These are phyloP conservation scores for Pseudomugil tenellus DNA, from an alignment of 2,797 vertebrate genomes.

Conservation along the genomic window DNA sequence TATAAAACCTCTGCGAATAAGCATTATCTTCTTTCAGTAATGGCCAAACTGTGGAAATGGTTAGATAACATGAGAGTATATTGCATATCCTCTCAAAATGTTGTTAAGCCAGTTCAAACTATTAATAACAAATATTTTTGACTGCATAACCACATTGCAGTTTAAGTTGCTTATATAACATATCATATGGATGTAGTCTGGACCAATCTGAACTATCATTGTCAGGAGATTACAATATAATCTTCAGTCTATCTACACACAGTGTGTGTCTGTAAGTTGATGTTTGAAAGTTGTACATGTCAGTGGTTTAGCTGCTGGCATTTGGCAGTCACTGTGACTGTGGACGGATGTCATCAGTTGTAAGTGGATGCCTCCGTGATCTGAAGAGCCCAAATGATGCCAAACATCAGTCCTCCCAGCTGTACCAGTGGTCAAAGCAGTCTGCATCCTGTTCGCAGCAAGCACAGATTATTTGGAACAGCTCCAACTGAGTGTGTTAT, in stretches of 20 bases:
- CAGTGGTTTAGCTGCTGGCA: conserved; percentile 34
- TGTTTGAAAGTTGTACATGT: conserved; percentile 32
- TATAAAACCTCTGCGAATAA: neutral
- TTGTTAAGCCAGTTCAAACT: neutral
- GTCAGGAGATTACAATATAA: conserved; percentile 8
- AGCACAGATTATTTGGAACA: conserved; percentile 62
- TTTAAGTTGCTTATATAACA: conserved; percentile 6
- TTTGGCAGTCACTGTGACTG: conserved; percentile 28
- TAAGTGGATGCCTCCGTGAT: conserved; percentile 35
- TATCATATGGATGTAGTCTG: conserved; percentile 1
- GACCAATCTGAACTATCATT: neutral
- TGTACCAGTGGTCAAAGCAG: conserved; percentile 33
- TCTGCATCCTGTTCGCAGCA: conserved; percentile 35
- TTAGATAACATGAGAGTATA: neutral
- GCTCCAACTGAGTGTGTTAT: conserved; percentile 57
- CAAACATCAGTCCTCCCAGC: conserved; percentile 40
- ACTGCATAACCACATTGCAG: neutral
- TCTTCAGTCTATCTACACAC: neutral
- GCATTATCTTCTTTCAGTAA: neutral
- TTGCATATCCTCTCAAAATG: neutral
- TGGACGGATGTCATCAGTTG: conserved; percentile 25
- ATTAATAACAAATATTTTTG: neutral
- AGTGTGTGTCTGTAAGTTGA: conserved; percentile 9
- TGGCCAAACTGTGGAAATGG: neutral
- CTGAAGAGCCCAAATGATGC: conserved; percentile 25